phyloP scores from a whole-genome alignment of 2,113 vertebrate genomes.

The Lophura nycthemera region DNA sequence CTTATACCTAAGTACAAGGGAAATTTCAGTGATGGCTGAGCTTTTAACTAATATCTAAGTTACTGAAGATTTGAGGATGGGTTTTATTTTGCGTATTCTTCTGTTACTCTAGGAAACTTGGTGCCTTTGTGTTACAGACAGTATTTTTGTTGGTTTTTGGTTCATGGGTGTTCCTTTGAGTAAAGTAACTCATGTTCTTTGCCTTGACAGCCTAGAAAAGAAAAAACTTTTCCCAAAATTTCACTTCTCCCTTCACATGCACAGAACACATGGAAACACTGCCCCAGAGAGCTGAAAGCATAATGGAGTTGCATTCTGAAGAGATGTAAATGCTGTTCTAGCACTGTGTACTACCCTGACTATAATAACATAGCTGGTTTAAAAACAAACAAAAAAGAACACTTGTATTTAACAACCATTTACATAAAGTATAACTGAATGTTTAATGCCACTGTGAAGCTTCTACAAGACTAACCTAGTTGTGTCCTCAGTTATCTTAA shows the following conservation, averaged over 20 bases:
- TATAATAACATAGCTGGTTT: neutral
- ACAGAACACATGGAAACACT: neutral
- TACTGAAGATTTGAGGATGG: neutral
- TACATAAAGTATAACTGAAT: neutral
- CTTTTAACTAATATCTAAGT: neutral
- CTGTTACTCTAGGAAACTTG: neutral
- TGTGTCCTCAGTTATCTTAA: neutral
- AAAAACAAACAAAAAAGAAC: neutral
- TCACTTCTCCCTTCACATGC: neutral
- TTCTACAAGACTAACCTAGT: neutral
- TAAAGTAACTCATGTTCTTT: neutral
- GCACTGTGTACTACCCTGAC: neutral
- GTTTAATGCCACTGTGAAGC: neutral
- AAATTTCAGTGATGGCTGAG: neutral
- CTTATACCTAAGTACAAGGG: neutral
- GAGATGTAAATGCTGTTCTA: neutral
- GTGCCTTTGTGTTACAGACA: neutral
- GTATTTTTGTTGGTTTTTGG: rapidly evolving
- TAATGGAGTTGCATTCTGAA: neutral
- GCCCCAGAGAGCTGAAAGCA: neutral
- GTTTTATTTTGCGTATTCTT: neutral
- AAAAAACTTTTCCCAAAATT: neutral
- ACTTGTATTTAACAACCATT: neutral
- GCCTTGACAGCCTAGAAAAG: neutral
- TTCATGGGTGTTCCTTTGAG: neutral